phyloP scores from a whole-genome alignment of 2,113 vertebrate species.

The Murina feae region DNA sequence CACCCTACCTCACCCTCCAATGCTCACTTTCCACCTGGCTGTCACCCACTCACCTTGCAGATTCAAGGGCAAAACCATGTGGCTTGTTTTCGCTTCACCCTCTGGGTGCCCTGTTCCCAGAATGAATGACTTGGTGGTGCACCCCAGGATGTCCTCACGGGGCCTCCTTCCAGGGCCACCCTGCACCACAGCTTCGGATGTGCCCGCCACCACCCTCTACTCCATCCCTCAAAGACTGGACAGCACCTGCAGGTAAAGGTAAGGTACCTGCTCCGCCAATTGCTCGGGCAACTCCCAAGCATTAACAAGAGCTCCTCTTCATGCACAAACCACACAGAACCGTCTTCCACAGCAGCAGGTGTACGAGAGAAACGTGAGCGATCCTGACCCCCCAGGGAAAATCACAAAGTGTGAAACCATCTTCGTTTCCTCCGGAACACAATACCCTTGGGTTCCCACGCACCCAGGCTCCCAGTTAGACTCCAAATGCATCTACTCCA shows the following conservation, averaged over 20 bases:
- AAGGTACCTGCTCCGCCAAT: not conserved
- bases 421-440: not conserved
- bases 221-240: not conserved
- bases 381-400: not conserved
- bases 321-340: not conserved
- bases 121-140: not conserved
- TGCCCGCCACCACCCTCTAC: not conserved
- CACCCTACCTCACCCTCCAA: not conserved
- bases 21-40: not conserved
- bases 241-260: not conserved
- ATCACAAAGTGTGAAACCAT: not conserved
- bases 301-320: not conserved
- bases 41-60: not conserved
- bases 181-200: not conserved
- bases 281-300: not conserved
- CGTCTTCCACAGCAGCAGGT: not conserved
- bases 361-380: not conserved
- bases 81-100: not conserved
- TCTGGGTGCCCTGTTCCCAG: not conserved
- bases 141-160: not conserved
- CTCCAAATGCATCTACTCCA: not conserved
- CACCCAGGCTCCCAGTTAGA: not conserved
- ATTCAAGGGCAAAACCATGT: not conserved
- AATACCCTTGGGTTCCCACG: not conserved
- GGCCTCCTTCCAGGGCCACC: not conserved